A percentile compares a stretch with the other conserved stretches of the same genome.
phyloP scores from a whole-genome alignment of 2,113 vertebrate genomes.

The Sigmodon hispidus region DNA sequence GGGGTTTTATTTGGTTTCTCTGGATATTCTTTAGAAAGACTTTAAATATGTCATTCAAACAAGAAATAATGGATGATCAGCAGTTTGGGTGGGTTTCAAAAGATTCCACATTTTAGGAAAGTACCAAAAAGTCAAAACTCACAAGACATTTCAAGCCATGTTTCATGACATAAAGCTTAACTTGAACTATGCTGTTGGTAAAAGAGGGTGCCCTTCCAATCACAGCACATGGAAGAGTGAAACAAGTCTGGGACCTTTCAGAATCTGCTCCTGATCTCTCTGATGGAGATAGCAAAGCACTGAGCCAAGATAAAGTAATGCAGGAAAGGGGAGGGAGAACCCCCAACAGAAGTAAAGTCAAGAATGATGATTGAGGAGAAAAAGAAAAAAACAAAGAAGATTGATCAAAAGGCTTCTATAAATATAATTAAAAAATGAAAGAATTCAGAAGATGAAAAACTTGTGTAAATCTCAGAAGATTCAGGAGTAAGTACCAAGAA shows the following conservation, averaged over 20 bases:
- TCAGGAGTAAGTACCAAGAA: constrained; percentile 21
- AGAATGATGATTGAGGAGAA: background rate
- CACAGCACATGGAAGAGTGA: constrained; percentile 93
- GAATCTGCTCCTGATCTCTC: constrained; percentile 89
- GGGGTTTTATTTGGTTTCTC: constrained; percentile 48
- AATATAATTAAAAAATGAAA: constrained; percentile 13
- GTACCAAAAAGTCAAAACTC: constrained; percentile 96
- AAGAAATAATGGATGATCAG: constrained; percentile 85
- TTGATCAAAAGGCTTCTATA: background rate
- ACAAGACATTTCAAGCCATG: constrained; percentile 95
- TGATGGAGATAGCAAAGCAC: constrained; percentile 73
- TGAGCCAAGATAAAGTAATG: constrained; percentile 70
- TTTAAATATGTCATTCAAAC: constrained; percentile 87
- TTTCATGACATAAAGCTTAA: constrained; percentile 96
- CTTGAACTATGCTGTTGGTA: constrained; percentile 93
- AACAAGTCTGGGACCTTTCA: constrained; percentile 93
- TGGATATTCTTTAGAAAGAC: background rate
- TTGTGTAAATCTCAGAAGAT: constrained; percentile 27
- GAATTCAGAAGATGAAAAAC: constrained; percentile 58
- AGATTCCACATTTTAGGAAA: constrained; percentile 98
- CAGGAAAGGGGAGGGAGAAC: constrained; percentile 67
- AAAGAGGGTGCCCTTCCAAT: constrained; percentile 92
- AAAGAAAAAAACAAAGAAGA: constrained; percentile 58
- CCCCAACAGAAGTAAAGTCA: constrained; percentile 68
- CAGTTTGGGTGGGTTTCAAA: constrained; percentile 90